These are phyloP conservation scores for Trachops cirrhosus DNA, from an alignment of 2,797 vertebrate species.

Conservation along the genomic window DNA sequence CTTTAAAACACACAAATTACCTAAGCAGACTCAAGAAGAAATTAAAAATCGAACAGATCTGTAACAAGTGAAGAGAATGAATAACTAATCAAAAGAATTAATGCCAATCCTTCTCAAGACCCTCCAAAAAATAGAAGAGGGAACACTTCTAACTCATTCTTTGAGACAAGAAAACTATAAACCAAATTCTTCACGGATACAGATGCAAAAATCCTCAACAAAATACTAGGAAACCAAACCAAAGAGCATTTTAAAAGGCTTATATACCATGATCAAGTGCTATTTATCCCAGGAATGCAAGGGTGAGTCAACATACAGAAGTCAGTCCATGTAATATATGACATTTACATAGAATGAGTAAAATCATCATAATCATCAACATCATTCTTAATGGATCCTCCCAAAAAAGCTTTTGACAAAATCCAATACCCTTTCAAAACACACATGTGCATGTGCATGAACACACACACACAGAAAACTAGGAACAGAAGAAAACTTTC, in stretches of 20 bases:
- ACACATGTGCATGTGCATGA: not conserved
- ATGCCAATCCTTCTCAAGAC: not conserved
- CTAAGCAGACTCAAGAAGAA: not conserved
- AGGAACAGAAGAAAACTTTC: not conserved
- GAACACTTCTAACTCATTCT: not conserved
- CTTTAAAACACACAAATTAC: conserved; percentile 29
- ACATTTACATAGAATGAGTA: not conserved
- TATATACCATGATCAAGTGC: not conserved
- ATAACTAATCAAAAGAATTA: not conserved
- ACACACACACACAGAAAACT: not conserved
- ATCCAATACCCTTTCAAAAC: not conserved
- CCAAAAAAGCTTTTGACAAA: conserved; percentile 1
- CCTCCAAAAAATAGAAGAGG: not conserved
- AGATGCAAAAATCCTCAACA: not conserved
- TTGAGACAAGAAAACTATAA: not conserved
- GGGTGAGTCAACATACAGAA: not conserved
- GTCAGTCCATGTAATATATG: not conserved
- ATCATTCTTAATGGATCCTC: not conserved
- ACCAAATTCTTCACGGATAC: not conserved
- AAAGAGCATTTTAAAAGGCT: not conserved
- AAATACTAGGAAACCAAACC: not conserved
- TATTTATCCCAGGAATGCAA: not conserved
- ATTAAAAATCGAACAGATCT: conserved; percentile 8
- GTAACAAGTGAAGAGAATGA: not conserved
- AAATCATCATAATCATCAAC: not conserved